Percentiles rank a stretch among this genome's conserved stretches.
Evolutionary conservation across 2,113 vertebrate genomes (phyloP).

Genomic region (Equus quagga): DNA sequence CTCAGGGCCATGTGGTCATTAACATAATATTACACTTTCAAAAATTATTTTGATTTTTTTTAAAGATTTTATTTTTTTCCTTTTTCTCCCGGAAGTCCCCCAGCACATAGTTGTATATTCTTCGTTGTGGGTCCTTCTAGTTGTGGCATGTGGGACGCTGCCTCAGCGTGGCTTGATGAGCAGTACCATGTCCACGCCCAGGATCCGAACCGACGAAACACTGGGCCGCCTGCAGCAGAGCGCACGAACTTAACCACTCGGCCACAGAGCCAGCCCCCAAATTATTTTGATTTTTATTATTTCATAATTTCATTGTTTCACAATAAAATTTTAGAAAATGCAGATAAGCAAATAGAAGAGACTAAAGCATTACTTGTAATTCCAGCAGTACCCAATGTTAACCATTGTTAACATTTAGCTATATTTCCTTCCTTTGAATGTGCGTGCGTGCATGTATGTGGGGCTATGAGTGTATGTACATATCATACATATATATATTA

Average conservation of each 20-base stretch:
- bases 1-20: not conserved
- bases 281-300: constrained; percentile 31
- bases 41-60: constrained; percentile 35
- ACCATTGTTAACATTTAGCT: constrained; percentile 19
- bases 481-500: not conserved
- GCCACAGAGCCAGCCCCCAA: not conserved
- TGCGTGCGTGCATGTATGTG: not conserved
- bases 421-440: not conserved
- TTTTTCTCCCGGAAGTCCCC: too few species aligned
- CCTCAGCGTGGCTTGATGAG: too few species aligned
- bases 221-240: too few species aligned
- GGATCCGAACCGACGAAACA: too few species aligned
- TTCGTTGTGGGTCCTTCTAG: too few species aligned
- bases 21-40: not conserved
- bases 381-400: not conserved
- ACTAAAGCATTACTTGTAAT: not conserved
- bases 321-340: constrained; percentile 9
- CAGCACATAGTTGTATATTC: too few species aligned
- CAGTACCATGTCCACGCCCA: too few species aligned
- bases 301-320: constrained; percentile 41
- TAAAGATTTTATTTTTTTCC: too few species aligned
- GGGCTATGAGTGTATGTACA: not conserved
- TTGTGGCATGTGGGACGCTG: too few species aligned
- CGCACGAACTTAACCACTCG: too few species aligned
- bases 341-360: constrained; percentile 30